phyloP scores from a whole-genome alignment of 2,888 invertebrate genomes.

The Bibio marci region DNA sequence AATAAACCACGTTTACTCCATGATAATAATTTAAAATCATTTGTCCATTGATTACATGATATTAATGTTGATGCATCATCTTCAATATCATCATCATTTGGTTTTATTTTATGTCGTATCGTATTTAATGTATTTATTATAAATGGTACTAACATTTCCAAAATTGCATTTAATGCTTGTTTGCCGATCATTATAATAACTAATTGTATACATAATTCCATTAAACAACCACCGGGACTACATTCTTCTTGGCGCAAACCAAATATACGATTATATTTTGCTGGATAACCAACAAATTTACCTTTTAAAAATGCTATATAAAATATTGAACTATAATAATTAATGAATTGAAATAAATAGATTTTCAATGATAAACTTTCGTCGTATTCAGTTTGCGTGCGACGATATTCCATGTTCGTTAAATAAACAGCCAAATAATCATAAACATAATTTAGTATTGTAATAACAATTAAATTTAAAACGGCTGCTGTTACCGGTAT shows the following conservation, averaged over 20 bases:
- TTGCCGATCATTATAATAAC: constrained; percentile 78
- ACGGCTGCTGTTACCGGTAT: constrained; percentile 59
- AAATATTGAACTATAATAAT: constrained; percentile 76
- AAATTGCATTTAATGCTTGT: constrained; percentile 56
- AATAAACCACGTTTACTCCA: constrained; percentile 52
- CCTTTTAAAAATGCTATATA: constrained; percentile 67
- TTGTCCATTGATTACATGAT: constrained; percentile 52
- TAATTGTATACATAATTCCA: constrained; percentile 71
- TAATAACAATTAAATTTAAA: constrained; percentile 60
- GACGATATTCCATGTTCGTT: constrained; percentile 55
- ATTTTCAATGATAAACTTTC: constrained; percentile 74
- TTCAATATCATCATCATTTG: constrained; percentile 29
- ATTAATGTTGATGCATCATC: constrained; percentile 22
- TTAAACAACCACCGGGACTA: constrained; percentile 68
- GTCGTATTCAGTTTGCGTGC: constrained; percentile 75
- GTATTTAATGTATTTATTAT: constrained; percentile 32
- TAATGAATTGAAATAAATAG: constrained; percentile 75
- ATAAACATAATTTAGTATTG: constrained; percentile 55
- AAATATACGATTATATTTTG: constrained; percentile 55
- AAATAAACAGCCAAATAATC: constrained; percentile 44
- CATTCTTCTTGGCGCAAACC: constrained; percentile 60
- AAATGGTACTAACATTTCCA: constrained; percentile 59
- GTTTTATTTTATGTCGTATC: constrained; percentile 30
- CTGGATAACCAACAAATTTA: constrained; percentile 63
- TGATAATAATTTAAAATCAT: constrained; percentile 49